Evolutionary conservation across 2,888 invertebrate genomes (phyloP), one percentile per base, ranked within the genome.

Genomic region (Drosophila kambysellisi): DNA sequence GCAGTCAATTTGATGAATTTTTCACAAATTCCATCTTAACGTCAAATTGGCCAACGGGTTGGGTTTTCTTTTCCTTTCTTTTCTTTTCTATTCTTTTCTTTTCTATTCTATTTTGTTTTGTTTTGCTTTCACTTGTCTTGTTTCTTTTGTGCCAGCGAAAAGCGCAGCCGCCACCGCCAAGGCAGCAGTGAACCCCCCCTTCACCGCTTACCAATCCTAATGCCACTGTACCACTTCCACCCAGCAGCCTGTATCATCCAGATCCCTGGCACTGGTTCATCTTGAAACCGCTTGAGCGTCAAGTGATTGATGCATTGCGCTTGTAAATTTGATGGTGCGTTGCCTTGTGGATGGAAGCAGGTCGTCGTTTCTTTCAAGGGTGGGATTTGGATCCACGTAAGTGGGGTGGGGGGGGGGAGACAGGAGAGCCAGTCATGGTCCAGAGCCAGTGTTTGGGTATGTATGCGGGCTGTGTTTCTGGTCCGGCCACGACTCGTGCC

Each of bases 1-100:
- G 76, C 76, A 87, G 89, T 89, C 84, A 84, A 88, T 88, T 89
- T 85, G 77, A 85, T 89, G 90, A 84, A 85, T 85, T 76, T 89
- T 89, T 82, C 79, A 87, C 79, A 87, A 83, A 87, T 89, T 84
- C 73, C 88, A 83, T 88, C 88, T 85, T 86, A 87, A 88, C 88
- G 76, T 89, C 84, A 85, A 89, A 85, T 85, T 85, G 89, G 89
- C 76, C 77, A 76, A 70, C 73, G 74, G 79, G 63, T 71, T 65
- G 56, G 68, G 39, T 60, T 70, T 64, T 50, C 61, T 48, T 70
- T 52, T 53, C 60, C 74, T 25, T 25, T 25, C 25, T 25, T 25
- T 25, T 25, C 25, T 25, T 3, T 25, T 25, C 25, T 25, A 2
- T 68, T 29, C 37, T 33, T 58, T 30, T 25, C 30, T 56, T 46